Conservation (phyloP, 2,888 invertebrate species). For the Meloe dianella region DNA sequence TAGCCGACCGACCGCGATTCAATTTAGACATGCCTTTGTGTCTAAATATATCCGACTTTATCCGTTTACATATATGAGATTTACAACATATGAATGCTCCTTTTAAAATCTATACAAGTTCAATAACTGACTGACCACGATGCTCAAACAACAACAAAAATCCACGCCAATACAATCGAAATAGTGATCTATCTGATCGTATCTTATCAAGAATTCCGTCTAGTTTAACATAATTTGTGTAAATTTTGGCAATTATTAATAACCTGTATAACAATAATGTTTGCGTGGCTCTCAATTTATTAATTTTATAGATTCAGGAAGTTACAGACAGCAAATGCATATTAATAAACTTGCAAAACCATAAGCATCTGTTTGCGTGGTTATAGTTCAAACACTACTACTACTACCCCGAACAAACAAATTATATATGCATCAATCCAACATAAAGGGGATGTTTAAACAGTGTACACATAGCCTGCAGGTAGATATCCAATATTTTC, state of each 20-base stretch:
- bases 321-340: constrained; percentile 36
- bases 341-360: constrained; percentile 44
- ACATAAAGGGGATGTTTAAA: constrained; percentile 33
- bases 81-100: constrained; percentile 21
- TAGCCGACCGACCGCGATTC: constrained; percentile 36
- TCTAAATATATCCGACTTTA: constrained; percentile 42
- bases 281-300: constrained; percentile 12
- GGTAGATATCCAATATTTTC: constrained; percentile 17
- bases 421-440: constrained; percentile 55
- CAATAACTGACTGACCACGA: constrained; percentile 32
- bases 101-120: constrained; percentile 22
- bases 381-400: constrained; percentile 38
- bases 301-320: background rate
- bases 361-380: constrained; percentile 45
- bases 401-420: constrained; percentile 45
- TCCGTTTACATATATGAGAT: constrained; percentile 31
- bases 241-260: background rate
- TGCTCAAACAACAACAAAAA: background rate
- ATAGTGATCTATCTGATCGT: background rate
- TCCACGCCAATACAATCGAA: background rate
- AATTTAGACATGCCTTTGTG: constrained; percentile 48
- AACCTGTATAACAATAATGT: constrained; percentile 18
- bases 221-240: no score
- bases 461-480: constrained; percentile 35
- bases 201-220: background rate